Evolutionary conservation across 2,797 vertebrate genomes (phyloP).

Genomic region (Tapera naevia): DNA sequence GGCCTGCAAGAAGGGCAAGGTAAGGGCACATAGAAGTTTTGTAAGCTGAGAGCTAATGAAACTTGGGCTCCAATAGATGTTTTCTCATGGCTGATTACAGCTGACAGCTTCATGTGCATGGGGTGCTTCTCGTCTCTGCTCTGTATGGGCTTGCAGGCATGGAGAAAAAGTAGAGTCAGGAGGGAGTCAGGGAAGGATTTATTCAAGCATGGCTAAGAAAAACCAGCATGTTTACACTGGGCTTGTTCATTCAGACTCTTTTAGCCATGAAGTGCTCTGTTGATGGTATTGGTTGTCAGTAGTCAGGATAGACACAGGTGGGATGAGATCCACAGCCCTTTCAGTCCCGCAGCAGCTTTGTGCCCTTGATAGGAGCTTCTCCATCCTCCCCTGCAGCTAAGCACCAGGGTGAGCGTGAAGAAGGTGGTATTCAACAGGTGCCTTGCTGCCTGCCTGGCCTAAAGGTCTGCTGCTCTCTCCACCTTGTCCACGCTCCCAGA

Average conservation of each 20-base stretch:
- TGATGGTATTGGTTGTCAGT: background rate
- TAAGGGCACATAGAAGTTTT: background rate
- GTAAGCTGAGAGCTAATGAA: background rate
- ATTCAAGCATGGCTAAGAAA: background rate
- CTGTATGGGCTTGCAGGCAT: background rate
- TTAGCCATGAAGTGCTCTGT: background rate
- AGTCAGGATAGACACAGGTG: background rate
- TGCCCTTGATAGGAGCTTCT: background rate
- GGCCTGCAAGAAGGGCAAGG: background rate
- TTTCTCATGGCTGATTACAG: background rate
- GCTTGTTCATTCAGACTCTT: background rate
- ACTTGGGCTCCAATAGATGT: background rate
- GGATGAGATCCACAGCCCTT: background rate
- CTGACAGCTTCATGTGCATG: background rate
- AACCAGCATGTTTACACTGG: background rate
- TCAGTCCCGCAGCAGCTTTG: background rate
- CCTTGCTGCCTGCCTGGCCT: background rate
- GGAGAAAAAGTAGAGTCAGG: background rate
- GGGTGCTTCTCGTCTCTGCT: background rate
- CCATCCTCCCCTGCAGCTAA: background rate
- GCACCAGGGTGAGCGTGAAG: background rate
- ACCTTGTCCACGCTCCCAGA: background rate
- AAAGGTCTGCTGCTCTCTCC: background rate
- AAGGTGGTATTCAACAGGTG: background rate
- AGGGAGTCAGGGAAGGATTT: background rate